phyloP scores from a whole-genome alignment of 2,797 vertebrate species.

The Neopelma chrysocephalum region DNA sequence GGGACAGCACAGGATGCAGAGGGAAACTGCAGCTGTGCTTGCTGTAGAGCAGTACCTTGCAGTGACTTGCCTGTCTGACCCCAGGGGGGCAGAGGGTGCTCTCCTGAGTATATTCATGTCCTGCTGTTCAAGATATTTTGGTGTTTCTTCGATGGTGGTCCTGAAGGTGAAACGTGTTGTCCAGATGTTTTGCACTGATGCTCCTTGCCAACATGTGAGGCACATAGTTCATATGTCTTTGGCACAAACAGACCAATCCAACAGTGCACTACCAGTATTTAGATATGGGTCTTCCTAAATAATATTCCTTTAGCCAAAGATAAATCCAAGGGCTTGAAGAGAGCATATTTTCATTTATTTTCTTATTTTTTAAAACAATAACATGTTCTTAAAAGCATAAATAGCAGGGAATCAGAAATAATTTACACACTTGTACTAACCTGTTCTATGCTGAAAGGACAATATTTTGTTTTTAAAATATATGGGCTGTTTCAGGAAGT shows the following conservation, averaged over 20 bases:
- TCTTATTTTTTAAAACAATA: not conserved
- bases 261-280: not conserved
- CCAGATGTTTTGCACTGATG: not conserved
- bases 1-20: rapidly evolving
- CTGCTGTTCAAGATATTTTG: not conserved
- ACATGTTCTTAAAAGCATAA: not conserved
- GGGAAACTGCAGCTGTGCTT: not conserved
- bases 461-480: not conserved
- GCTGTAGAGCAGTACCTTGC: not conserved
- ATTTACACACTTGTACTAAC: not conserved
- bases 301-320: not conserved
- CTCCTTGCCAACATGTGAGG: not conserved
- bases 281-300: not conserved
- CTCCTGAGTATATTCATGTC: rapidly evolving
- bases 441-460: not conserved
- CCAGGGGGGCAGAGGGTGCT: not conserved
- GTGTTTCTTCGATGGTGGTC: not conserved
- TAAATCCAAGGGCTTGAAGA: not conserved
- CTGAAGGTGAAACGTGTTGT: not conserved
- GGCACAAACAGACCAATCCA: not conserved
- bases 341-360: not conserved
- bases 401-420: not conserved
- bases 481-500: not conserved
- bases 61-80: not conserved
- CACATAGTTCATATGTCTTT: not conserved